These are phyloP conservation scores for Ambastaia sidthimunki DNA, from an alignment of 2,797 vertebrate species.

Conservation along the genomic window DNA sequence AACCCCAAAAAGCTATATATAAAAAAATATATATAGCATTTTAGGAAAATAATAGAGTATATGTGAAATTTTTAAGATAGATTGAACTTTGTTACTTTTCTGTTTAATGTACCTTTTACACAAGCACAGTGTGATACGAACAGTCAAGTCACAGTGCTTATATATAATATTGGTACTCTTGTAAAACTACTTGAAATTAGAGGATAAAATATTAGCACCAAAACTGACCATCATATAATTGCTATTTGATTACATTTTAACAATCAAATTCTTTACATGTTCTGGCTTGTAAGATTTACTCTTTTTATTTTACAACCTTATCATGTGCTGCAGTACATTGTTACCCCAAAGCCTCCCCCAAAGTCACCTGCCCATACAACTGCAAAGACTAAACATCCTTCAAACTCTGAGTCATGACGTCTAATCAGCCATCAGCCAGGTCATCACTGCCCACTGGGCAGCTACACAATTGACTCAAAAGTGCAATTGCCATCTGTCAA, in stretches of 20 bases:
- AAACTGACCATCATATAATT: not conserved
- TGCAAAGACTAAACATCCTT: slow-evolving; percentile 49
- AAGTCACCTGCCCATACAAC: slow-evolving; percentile 49
- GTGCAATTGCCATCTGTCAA: slow-evolving; percentile 45
- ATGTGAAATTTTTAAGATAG: too few relatives aligned
- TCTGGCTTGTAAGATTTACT: not conserved
- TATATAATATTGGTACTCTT: too few relatives aligned
- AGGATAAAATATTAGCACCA: too few relatives aligned
- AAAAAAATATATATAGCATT: too few relatives aligned
- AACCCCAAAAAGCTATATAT: too few relatives aligned
- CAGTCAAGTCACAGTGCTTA: too few relatives aligned
- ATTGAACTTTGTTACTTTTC: too few relatives aligned
- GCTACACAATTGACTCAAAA: slow-evolving; percentile 46
- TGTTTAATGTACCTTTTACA: too few relatives aligned
- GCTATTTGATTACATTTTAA: not conserved
- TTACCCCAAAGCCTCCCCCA: slow-evolving; percentile 42
- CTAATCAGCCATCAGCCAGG: slow-evolving; percentile 55
- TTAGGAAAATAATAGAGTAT: too few relatives aligned
- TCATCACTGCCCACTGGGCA: slow-evolving; percentile 57
- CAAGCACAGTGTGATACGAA: too few relatives aligned
- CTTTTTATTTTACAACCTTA: not conserved
- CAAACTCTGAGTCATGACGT: slow-evolving; percentile 57
- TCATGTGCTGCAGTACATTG: slow-evolving; percentile 36
- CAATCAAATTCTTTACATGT: not conserved
- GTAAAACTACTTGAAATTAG: too few relatives aligned